phyloP scores from a whole-genome alignment of 2,797 vertebrate genomes.

The Schizopygopsis pylzovi region DNA sequence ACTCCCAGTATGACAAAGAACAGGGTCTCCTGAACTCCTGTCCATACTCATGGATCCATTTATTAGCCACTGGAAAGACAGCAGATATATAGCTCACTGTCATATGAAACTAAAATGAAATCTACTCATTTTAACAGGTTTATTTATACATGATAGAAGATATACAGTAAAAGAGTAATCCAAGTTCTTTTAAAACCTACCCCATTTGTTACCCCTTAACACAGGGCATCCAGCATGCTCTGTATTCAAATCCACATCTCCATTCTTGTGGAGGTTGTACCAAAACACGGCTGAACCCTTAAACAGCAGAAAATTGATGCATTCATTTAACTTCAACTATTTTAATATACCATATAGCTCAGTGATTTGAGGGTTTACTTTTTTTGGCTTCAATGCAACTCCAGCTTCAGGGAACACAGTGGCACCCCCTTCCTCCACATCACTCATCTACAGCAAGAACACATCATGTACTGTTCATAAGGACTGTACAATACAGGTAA shows the following conservation, averaged over 20 bases:
- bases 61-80: constrained; percentile 38
- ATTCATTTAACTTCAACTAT: not conserved
- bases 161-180: not conserved
- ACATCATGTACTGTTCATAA: not conserved
- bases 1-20: constrained; percentile 14
- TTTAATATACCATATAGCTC: not conserved
- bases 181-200: not conserved
- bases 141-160: not conserved
- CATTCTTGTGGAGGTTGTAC: constrained; percentile 7
- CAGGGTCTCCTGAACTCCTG: constrained; percentile 36
- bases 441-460: constrained; percentile 78
- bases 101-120: not conserved
- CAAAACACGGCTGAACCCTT: constrained; percentile 25
- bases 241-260: not conserved
- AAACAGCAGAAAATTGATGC: not conserved
- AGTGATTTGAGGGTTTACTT: constrained; percentile 67
- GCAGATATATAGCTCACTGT: too few relatives aligned
- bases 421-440: constrained; percentile 84
- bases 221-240: constrained; percentile 16
- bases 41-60: constrained; percentile 44
- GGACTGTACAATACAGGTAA: not conserved
- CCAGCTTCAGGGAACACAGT: constrained; percentile 85
- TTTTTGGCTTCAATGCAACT: constrained; percentile 82
- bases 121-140: not conserved
- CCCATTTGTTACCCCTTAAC: constrained; percentile 10